Conservation (phyloP, 2,797 vertebrate species). For the Caiman crocodilus region DNA sequence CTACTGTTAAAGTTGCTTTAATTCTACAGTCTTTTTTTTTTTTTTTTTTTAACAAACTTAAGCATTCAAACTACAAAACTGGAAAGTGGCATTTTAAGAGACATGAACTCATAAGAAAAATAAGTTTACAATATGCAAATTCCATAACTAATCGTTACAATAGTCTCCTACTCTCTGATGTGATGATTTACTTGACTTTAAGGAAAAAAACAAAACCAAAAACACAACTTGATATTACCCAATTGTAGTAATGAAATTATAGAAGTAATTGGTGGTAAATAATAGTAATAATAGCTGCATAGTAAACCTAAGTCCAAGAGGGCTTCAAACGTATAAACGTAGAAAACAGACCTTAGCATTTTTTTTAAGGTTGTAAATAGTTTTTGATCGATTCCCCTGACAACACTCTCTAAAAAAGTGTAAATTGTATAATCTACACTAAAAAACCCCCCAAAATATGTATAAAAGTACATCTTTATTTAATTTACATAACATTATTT, state of each 20-base stretch:
- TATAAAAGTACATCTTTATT: constrained; percentile 11
- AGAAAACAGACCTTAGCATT: neutral
- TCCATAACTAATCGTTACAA: neutral
- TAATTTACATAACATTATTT: neutral
- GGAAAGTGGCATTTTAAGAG: neutral
- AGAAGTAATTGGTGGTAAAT: neutral
- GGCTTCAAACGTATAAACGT: neutral
- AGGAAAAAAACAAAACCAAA: neutral
- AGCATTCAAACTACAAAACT: neutral
- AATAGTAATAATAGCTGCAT: neutral
- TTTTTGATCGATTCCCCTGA: neutral
- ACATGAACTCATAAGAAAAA: neutral
- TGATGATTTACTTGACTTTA: neutral
- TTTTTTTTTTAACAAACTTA: neutral
- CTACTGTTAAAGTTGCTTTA: neutral
- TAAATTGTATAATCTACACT: neutral
- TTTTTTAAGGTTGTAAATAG: neutral
- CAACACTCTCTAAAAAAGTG: neutral
- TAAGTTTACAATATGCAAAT: neutral
- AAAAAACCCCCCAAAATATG: neutral
- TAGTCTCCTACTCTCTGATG: neutral
- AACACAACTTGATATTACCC: neutral
- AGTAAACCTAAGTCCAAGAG: neutral
- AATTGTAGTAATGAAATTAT: neutral
- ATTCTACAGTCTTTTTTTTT: neutral